Evolutionary conservation across 64 coral and sea anemone genomes (phyloP).

Genomic region (Montipora sp.): DNA sequence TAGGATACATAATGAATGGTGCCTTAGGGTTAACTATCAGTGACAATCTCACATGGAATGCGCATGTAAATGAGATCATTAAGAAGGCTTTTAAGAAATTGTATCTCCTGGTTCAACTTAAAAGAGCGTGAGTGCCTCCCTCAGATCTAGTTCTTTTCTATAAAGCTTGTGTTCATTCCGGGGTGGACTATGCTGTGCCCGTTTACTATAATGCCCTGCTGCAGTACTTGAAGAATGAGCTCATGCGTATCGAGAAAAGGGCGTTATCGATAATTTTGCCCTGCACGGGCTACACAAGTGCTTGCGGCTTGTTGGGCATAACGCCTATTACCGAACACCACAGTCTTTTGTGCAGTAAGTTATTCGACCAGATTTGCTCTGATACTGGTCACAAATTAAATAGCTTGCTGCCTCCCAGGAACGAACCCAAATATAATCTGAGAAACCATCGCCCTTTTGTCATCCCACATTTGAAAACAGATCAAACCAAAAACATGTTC

Average conservation of each 20-base stretch:
- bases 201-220: constrained; percentile 36
- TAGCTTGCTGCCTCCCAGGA: constrained; percentile 14
- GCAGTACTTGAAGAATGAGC: constrained; percentile 52
- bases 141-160: constrained; percentile 46
- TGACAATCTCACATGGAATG: constrained; percentile 42
- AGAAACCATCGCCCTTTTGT: constrained; percentile 14
- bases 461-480: background rate
- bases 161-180: constrained; percentile 25
- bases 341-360: constrained; percentile 1
- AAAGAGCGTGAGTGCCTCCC: constrained; percentile 25
- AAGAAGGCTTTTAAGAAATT: constrained; percentile 30
- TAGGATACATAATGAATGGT: no score
- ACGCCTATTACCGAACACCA: background rate
- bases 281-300: constrained; percentile 14
- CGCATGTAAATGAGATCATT: background rate
- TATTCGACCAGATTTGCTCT: background rate
- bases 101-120: constrained; percentile 10
- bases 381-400: background rate
- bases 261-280: constrained; percentile 36
- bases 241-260: constrained; percentile 47
- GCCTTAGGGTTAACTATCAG: constrained; percentile 29
- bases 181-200: constrained; percentile 22
- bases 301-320: constrained; percentile 14
- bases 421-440: constrained; percentile 21
- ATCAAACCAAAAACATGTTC: background rate